Evolutionary conservation across 2,113 vertebrate species (phyloP), one percentile per base, ranked within the genome.

Genomic region (Zapornia atra): DNA sequence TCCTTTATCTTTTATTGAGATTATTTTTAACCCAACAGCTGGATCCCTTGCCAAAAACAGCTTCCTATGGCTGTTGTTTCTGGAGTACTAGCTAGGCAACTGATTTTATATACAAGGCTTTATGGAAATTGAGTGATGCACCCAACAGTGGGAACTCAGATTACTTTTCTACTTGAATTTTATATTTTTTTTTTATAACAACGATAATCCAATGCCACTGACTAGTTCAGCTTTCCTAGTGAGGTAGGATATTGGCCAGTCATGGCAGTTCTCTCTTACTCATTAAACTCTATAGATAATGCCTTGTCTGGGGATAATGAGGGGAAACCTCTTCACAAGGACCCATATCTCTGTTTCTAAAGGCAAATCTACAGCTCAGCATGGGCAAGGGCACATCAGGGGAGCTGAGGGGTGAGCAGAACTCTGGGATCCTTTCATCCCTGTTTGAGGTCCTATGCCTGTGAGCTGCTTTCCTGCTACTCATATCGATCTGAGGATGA

Each of bases 1-100:
- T 94, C 92, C 86, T 96, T 94, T 97, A 93, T 97, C 94, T 97
- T 97, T 75, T 93, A 95, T 95, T 97, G 95, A 31, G 71, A 88
- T 96, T 95, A 94, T 97, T 97, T 93, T 95, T 90, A 89, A 86
- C 59, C 29, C 56, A 91, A 13, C 29, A 78, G 75, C 81, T 53
- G 66, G 31, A 93, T 86, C 16, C 6, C 64, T 31, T 70, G 81
- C 68, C 85, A 89, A 90, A 96, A 78, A 0, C 65, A 86, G 50
- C 57, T 61, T 94, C 65, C 82, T 80, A 53, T 80, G 84, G 64
- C 57, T 91, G 64, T 66, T 72, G 36, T 77, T 87, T 88, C 85
- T 92, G 59, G 57, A 56, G 60, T 7, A 50, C 53, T 48, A 34
- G 24, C n/a, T 57, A 84, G 83, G 61, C 34, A 69, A 60, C 81